phyloP scores from a whole-genome alignment of 1,140 invertebrate genomes.

The Drosophila novamexicana region DNA sequence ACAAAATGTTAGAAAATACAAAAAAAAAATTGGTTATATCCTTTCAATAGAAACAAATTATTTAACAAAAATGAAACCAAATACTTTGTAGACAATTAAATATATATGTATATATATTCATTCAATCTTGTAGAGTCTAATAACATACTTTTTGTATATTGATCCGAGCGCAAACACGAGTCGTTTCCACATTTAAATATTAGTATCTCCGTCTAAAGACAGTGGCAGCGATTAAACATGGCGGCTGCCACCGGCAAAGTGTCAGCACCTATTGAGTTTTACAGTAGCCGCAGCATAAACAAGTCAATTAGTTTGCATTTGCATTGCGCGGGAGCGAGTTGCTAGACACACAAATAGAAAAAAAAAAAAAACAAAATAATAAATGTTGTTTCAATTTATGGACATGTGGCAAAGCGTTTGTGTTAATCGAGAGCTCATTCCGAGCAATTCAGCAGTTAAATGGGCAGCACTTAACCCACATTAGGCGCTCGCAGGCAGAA shows the following conservation, averaged over 20 bases:
- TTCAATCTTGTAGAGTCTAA: too few relatives aligned
- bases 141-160: too few relatives aligned
- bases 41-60: too few relatives aligned
- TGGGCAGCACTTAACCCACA: slow-evolving; percentile 26
- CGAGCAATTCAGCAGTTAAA: slow-evolving; percentile 24
- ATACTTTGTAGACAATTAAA: too few relatives aligned
- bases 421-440: slow-evolving; percentile 44
- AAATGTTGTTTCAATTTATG: slow-evolving; percentile 13
- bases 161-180: background rate
- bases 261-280: slow-evolving; percentile 20
- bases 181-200: background rate
- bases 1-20: too few relatives aligned
- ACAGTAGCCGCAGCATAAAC: slow-evolving; percentile 32
- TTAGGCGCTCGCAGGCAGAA: slow-evolving; percentile 10
- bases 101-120: too few relatives aligned
- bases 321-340: slow-evolving; percentile 1
- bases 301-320: slow-evolving; percentile 51
- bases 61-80: too few relatives aligned
- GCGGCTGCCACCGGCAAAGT: slow-evolving; percentile 38
- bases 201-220: slow-evolving; percentile 4
- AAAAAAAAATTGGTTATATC: too few relatives aligned
- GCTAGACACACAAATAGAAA: background rate
- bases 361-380: too few relatives aligned
- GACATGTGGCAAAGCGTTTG: slow-evolving; percentile 17
- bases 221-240: slow-evolving; percentile 45